Percentiles rank a stretch among this genome's conserved stretches.
Conservation (phyloP, 2,797 vertebrate genomes). For the Ciconia nigra region DNA sequence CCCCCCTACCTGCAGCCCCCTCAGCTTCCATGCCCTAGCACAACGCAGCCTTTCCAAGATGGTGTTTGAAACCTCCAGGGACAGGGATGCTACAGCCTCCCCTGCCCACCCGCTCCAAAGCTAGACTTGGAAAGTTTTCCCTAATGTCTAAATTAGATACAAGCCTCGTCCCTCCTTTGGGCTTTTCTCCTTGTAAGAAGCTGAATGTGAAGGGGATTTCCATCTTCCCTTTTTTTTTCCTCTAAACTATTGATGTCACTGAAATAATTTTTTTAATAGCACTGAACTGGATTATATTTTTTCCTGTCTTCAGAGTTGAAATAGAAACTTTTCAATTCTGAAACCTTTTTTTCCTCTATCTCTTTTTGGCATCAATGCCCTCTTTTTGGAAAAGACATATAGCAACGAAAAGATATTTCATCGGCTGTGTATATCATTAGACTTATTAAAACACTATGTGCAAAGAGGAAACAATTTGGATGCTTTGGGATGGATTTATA, state of each 20-base stretch:
- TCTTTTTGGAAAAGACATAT: neutral
- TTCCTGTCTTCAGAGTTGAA: neutral
- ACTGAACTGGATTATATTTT: neutral
- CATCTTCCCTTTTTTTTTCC: neutral
- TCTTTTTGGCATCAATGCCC: neutral
- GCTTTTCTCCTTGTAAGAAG: neutral
- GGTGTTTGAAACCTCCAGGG: neutral
- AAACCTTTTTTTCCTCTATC: neutral
- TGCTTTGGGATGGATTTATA: neutral
- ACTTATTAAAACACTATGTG: neutral
- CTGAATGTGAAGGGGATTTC: neutral
- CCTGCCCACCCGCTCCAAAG: neutral
- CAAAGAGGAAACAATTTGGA: neutral
- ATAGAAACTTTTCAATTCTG: neutral
- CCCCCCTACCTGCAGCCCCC: neutral
- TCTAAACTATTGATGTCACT: neutral
- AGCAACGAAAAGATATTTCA: neutral
- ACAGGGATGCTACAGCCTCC: neutral
- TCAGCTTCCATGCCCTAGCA: neutral
- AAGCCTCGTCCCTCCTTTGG: neutral
- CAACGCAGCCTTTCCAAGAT: neutral
- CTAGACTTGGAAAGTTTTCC: neutral
- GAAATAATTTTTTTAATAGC: neutral
- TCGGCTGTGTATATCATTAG: neutral
- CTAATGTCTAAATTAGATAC: neutral